phyloP scores from a whole-genome alignment of 2,797 vertebrate species.

The Manis pentadactyla region DNA sequence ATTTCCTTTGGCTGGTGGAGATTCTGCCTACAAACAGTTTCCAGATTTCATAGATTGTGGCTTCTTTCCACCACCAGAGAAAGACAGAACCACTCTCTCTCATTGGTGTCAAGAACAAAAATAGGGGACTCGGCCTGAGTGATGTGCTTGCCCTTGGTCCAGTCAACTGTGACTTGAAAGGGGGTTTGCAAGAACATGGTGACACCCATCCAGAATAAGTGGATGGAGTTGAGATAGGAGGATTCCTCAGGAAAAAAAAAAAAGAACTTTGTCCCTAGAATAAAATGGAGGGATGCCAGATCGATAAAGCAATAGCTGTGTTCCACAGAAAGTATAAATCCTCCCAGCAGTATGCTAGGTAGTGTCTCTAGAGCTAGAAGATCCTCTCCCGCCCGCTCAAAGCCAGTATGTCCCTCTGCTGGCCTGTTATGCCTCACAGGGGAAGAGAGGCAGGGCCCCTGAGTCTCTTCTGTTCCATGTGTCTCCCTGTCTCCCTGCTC shows the following conservation, averaged over 20 bases:
- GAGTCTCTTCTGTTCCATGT: background rate
- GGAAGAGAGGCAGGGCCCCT: background rate
- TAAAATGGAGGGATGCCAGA: background rate
- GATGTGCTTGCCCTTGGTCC: background rate
- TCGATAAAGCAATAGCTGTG: background rate
- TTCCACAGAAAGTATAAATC: background rate
- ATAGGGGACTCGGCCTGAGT: background rate
- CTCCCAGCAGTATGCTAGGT: background rate
- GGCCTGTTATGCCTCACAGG: background rate
- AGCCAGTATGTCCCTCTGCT: background rate
- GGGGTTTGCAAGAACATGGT: background rate
- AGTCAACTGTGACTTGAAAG: background rate
- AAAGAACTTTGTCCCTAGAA: constrained; percentile 1
- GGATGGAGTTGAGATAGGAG: background rate
- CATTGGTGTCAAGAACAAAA: background rate
- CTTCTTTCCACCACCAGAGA: background rate
- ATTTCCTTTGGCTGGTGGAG: background rate
- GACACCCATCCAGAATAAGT: background rate
- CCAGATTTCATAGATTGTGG: background rate
- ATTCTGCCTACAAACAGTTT: background rate
- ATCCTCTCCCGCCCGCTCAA: background rate
- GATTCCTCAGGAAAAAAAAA: background rate
- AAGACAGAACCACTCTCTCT: background rate
- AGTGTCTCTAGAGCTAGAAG: background rate
- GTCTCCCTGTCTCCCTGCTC: background rate